phyloP scores from a whole-genome alignment of 2,113 vertebrate species.

The Grus americana region DNA sequence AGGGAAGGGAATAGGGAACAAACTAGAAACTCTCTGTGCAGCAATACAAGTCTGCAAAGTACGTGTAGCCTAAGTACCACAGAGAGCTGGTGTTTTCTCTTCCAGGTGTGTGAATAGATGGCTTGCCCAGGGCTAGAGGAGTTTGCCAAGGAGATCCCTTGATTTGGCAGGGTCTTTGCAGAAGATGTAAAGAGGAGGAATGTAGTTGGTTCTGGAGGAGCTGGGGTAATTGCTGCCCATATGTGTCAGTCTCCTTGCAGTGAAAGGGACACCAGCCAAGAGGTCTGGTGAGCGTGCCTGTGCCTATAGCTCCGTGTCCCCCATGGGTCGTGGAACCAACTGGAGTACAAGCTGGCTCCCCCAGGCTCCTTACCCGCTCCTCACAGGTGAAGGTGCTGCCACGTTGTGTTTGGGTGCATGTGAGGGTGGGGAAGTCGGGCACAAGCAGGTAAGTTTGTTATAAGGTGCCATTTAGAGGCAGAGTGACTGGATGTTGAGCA shows the following conservation, averaged over 20 bases:
- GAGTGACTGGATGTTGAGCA: background rate
- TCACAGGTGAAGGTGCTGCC: background rate
- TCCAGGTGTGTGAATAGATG: fast-evolving
- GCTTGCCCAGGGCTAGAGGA: background rate
- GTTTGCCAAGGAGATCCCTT: background rate
- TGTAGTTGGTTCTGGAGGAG: background rate
- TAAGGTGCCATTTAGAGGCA: fast-evolving
- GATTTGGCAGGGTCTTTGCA: background rate
- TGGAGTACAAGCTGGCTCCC: background rate
- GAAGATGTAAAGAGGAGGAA: background rate
- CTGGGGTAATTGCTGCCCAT: fast-evolving
- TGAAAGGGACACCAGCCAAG: background rate
- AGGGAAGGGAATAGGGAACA: background rate
- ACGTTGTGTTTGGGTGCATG: background rate
- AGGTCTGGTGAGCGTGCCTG: background rate
- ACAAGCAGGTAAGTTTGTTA: background rate
- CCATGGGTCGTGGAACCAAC: background rate
- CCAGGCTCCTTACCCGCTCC: background rate
- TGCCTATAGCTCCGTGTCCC: background rate
- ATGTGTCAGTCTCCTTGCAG: background rate
- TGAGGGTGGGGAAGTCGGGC: background rate
- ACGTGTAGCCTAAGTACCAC: background rate
- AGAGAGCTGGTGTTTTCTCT: background rate
- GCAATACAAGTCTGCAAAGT: background rate
- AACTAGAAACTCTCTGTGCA: background rate